Base-by-base conservation (phyloP, 2,888 invertebrate genomes). In the Caenorhabditis sp. region DNA sequence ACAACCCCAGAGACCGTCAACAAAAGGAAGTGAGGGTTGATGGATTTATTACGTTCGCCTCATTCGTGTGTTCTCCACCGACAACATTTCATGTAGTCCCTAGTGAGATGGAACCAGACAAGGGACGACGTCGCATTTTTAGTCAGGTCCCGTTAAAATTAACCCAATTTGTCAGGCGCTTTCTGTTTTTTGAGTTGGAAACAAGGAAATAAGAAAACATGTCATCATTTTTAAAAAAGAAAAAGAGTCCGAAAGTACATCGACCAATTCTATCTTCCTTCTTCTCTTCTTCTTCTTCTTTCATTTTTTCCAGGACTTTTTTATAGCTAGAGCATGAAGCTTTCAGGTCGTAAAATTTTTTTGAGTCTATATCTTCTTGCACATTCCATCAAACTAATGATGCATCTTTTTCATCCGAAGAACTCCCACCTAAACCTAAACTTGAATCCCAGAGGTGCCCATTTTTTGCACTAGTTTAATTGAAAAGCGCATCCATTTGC, bases 351-450 rank as follows among this genome's bases (percentile, higher is more conserved):
- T 32, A 6, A 32, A 32, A 32, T 4, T 32, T 32, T 32, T 62
- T 55, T 24, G 47, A 5, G 1, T 44, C n/a, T n/a, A n/a, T n/a
- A n/a, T n/a, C n/a, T 28, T 58, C 51, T 20, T 55, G 32, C 22
- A 26, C 44, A 61, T 44, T 58, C 24, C 67, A 76, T 60, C 60
- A 50, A 55, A 15, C 51, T 65, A 74, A 74, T 65, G 65, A 60
- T 74, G 24, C 50, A 32, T 28, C 40, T 13, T 13, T 11, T 13
- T 6, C 40, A 32, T 32, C 9, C 9, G 4, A 4, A 32, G 40
- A 40, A 40, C 13, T 40, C 32, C 2, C 6, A 40, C 13, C 13
- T 13, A 2, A 40, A 40, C 20, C 18, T 28, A 28, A 28, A 28
- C 15, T 18, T 22, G 13, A 60, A 60, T 69, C 58, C 71, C 72